Evolutionary conservation across 2,888 invertebrate genomes (phyloP), one percentile per base, ranked within the genome.

Genomic region (Drosophila siamana): DNA sequence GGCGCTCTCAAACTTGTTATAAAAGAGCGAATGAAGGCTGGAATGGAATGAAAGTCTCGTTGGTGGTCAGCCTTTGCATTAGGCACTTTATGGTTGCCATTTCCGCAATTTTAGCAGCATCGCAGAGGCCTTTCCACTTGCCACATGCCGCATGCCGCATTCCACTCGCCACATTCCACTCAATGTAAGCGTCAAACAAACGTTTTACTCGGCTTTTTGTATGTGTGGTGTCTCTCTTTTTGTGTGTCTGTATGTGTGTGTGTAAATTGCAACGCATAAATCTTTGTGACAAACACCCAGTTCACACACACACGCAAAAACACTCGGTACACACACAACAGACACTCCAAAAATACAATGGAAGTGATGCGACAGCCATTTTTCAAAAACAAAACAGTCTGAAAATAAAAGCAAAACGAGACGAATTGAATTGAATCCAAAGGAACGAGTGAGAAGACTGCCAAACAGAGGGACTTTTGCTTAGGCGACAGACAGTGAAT

Each of bases 311-410:
- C 48, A 55, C 51, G 30, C 11, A 46, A 2, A 36, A 16, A 50
- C 24, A 36, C 36, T n/a, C n/a, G 15, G 16, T 30, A 24, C 50
- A 38, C 38, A 38, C 24, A 51, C 38, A 54, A 48, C 41, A 48
- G 43, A 57, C 72, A 83, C 86, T 78, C 66, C 41, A 80, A 71
- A 82, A 78, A 78, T 71, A 83, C 86, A 88, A 83, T 83, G 51
- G 88, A 86, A 83, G 80, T 86, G 86, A 88, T 88, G 88, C 83
- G 83, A 83, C 86, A 86, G 88, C 88, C 83, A 83, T 83, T 83
- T 83, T 83, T 83, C 88, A 83, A 88, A 83, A 86, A 88, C 88
- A 83, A 83, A 88, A 83, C 88, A 87, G 66, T 69, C 79, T 75
- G 59, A 61, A 73, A 74, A 64, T 75, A 67, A 75, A 66, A 65